Evolutionary conservation across 2,113 vertebrate genomes (phyloP), one percentile per base, ranked within the genome.

Genomic region (Brienomyrus longianalis): DNA sequence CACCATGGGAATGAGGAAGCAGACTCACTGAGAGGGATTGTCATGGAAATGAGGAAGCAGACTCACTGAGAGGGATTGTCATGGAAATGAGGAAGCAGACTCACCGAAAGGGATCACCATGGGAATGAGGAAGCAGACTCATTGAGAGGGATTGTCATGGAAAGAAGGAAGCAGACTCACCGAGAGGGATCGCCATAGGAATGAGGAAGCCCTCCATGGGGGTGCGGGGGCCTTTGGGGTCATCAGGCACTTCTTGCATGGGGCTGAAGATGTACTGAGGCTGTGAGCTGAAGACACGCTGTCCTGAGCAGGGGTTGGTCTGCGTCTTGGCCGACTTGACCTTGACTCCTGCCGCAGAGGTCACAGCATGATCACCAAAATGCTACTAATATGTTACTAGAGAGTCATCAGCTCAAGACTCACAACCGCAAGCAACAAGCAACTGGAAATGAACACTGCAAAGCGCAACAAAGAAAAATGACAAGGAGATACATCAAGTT

Each of bases 21-120:
- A 62, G 59, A 3, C 23, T 62, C 59, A 62, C 17, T 6, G 19
- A 59, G 21, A 59, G 56, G 56, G 56, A 59, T n/a, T 21, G 21
- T 21, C 21, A 59, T 59, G 56, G 56, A 2, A 17, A 35, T 52
- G 47, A 15, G 59, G 59, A 27, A 66, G 59, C 43, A 83, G 77
- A 27, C 8, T 66, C 59, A 66, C 77, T 3, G 50, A 54, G 52
- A 70, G n/a, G 62, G 9, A 70, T 70, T 9, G 9, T n/a, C 9
- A 66, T 27, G 0, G 62, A 0, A 66, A 31, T 66, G 23, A 43
- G 19, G 31, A 8, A 9, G 59, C 19, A 59, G 43, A 51, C 96
- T 94, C 95, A 99, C 98, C 96, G 92, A 99, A 93, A 19, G 97
- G 97, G 91, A 98, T 94, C 8, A 97, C 98, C 96, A 97, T 95